Evolutionary conservation across 2,888 invertebrate species (phyloP), one percentile per base, ranked within the genome.

Genomic region (Drosophila tripunctata): DNA sequence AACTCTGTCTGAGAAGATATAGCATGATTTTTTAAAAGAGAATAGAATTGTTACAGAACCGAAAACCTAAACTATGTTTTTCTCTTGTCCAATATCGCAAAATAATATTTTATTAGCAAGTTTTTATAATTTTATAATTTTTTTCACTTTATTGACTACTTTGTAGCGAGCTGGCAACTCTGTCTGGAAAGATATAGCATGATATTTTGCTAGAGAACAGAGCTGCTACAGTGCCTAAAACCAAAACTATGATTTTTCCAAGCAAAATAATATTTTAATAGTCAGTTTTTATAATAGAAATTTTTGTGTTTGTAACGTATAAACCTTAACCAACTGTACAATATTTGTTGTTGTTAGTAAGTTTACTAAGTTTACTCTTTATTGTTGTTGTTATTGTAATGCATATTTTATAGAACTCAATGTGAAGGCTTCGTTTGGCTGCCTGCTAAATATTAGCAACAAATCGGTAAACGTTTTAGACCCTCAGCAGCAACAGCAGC

Each of bases 371-470:
- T n/a, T n/a, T n/a, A n/a, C n/a, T n/a, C n/a, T n/a, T n/a, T n/a
- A n/a, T n/a, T 22, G 38, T 10, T 50, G 33, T 61, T 63, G 69
- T 67, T 71, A 64, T 48, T 54, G 55, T 44, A 14, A 52, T 72
- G 63, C 51, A 68, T 72, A 73, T 78, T 78, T 81, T 71, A 75
- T 69, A 66, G 19, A 30, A 24, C 60, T 36, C 51, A 52, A 56
- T 50, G 56, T 67, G 62, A 66, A 58, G 69, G 27, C 51, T 70
- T 57, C 72, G 65, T 72, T 51, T 61, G 62, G 66, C 48, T 60
- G 57, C 44, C 77, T 72, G 72, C 57, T 57, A 61, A 85, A 80
- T 75, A 83, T 88, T 89, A 88, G 86, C 82, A 85, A 68, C 79
- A 78, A 81, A 84, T 85, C 85, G 77, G 78, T 76, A 68, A 73